Evolutionary conservation across 2,888 invertebrate species (phyloP).

Genomic region (Hyalella azteca): DNA sequence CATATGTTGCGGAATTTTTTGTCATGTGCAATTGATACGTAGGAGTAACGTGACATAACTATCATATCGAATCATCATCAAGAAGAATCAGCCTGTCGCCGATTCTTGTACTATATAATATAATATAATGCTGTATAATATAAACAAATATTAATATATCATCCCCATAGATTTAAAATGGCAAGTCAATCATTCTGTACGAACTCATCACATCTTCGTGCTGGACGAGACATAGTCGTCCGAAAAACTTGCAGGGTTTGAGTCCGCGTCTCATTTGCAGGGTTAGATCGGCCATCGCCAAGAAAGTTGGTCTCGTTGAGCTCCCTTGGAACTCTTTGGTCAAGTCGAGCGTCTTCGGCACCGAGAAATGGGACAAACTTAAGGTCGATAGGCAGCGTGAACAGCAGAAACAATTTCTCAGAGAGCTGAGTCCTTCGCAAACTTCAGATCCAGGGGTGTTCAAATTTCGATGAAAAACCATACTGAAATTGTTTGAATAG

Average conservation of each 20-base stretch:
- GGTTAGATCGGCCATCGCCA: conserved; percentile 14
- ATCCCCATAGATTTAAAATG: too few relatives aligned
- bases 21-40: too few relatives aligned
- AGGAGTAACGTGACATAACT: too few relatives aligned
- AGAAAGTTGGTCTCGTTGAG: conserved; percentile 26
- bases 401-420: conserved; percentile 10
- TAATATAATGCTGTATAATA: too few relatives aligned
- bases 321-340: conserved; percentile 6
- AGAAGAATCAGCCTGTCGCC: too few relatives aligned
- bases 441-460: neutral
- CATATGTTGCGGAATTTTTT: too few relatives aligned
- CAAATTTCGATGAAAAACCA: neutral
- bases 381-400: conserved; percentile 9
- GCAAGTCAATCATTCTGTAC: too few relatives aligned
- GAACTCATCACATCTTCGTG: too few relatives aligned
- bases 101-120: too few relatives aligned
- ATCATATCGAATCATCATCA: too few relatives aligned
- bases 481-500: neutral
- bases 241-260: neutral
- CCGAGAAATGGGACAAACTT: conserved; percentile 26
- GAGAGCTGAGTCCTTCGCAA: neutral
- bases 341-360: conserved; percentile 1
- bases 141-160: too few relatives aligned
- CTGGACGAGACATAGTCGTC: too few relatives aligned
- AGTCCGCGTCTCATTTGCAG: neutral